A percentile compares a stretch with the other conserved stretches of the same genome.
These are phyloP conservation scores for Lepetodrilus schrolli DNA, from an alignment of 2,888 invertebrate species.

Conservation along the genomic window DNA sequence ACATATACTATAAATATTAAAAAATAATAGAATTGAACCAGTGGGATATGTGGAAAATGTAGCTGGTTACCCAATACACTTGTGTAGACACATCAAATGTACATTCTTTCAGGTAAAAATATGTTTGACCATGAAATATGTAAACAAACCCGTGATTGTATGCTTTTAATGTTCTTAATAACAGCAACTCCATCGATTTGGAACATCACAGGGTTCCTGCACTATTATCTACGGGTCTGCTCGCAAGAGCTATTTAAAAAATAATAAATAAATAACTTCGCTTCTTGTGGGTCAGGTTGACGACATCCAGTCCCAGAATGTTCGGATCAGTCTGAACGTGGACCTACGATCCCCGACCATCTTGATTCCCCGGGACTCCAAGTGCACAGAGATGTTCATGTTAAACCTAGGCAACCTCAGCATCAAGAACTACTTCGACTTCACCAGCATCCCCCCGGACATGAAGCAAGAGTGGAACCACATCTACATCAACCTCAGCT, in stretches of 20 bases:
- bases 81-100: too few species aligned
- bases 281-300: too few species aligned
- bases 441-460: constrained; percentile 63
- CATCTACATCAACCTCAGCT: constrained; percentile 77
- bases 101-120: too few species aligned
- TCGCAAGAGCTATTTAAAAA: neutral
- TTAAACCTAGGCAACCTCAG: constrained; percentile 85
- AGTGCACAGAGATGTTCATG: constrained; percentile 85
- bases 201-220: neutral
- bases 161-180: too few species aligned
- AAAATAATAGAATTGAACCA: too few species aligned
- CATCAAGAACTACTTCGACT: constrained; percentile 87
- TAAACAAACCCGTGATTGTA: too few species aligned
- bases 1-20: too few species aligned
- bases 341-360: constrained; percentile 85
- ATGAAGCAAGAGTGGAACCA: constrained; percentile 71
- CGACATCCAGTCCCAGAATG: constrained; percentile 65
- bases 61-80: too few species aligned
- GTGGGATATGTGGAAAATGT: too few species aligned
- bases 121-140: too few species aligned
- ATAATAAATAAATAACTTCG: constrained; percentile 1
- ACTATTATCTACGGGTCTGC: neutral
- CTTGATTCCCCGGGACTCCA: constrained; percentile 86
- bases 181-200: too few species aligned
- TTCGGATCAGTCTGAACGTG: constrained; percentile 79